Percentiles rank a stretch among this genome's conserved stretches.
Evolutionary conservation across 2,797 vertebrate genomes (phyloP).

Genomic region (Sphenopsis melanotis): DNA sequence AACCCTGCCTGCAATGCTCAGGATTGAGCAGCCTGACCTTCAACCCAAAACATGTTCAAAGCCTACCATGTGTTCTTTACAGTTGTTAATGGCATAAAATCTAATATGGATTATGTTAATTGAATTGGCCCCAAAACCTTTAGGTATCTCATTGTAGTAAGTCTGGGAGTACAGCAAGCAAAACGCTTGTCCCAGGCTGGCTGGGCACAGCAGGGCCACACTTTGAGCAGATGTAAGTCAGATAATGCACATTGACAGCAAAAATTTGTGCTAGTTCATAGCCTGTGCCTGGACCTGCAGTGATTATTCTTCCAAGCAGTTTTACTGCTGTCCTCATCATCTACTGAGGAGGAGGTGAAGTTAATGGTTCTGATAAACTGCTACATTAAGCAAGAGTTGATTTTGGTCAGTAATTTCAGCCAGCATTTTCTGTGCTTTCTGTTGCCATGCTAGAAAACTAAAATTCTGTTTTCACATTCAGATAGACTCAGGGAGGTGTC

Average conservation of each 20-base stretch:
- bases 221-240: not conserved
- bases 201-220: not conserved
- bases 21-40: not conserved
- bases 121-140: not conserved
- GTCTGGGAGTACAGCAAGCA: not conserved
- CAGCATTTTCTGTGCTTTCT: not conserved
- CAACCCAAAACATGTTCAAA: not conserved
- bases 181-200: not conserved
- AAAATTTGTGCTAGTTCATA: not conserved
- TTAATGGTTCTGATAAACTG: not conserved
- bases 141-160: not conserved
- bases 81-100: not conserved
- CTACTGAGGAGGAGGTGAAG: not conserved
- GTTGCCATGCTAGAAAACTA: not conserved
- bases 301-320: not conserved
- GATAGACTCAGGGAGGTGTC: not conserved
- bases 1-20: rapidly evolving
- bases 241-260: not conserved
- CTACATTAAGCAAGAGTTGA: not conserved
- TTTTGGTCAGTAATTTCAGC: not conserved
- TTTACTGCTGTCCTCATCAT: not conserved
- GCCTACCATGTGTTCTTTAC: not conserved
- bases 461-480: not conserved
- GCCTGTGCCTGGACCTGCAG: not conserved
- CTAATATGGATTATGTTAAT: not conserved